Conservation (phyloP, 1,140 invertebrate species). For the Caenorhabditis brenneri region DNA sequence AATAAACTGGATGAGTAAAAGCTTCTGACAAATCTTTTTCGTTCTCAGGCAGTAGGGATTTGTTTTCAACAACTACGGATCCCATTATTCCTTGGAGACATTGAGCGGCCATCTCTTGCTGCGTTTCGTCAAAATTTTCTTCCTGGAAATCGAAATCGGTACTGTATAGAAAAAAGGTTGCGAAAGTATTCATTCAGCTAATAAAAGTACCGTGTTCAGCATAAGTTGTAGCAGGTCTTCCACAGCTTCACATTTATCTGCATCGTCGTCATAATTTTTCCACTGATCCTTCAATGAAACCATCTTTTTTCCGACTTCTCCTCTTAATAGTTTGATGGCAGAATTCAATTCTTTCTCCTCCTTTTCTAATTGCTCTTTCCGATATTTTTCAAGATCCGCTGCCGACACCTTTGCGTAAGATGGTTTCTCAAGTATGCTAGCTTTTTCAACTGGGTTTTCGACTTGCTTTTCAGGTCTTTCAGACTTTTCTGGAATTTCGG, state of each 20-base stretch:
- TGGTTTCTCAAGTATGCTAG: background rate
- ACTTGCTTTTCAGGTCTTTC: background rate
- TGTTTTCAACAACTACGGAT: background rate
- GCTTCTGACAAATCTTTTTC: background rate
- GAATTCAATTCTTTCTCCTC: constrained; percentile 16
- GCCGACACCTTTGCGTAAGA: background rate
- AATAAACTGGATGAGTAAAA: background rate
- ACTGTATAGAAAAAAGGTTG: background rate
- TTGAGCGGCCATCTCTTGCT: background rate
- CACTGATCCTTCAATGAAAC: background rate
- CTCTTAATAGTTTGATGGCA: background rate
- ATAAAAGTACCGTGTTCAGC: constrained; percentile 1
- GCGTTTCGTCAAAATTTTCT: background rate
- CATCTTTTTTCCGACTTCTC: background rate
- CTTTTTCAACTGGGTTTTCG: background rate
- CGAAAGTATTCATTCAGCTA: too few relatives aligned
- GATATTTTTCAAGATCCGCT: background rate
- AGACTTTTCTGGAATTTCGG: background rate
- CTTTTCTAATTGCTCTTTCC: background rate
- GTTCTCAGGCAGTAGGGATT: background rate
- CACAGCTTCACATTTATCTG: constrained; percentile 6
- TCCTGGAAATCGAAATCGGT: background rate
- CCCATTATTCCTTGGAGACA: constrained; percentile 13
- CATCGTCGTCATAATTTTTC: constrained; percentile 31
- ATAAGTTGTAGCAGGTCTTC: background rate